Evolutionary conservation across 2,888 invertebrate genomes (phyloP), one percentile per base, ranked within the genome.

Genomic region (Rhaphigaster nebulosa): DNA sequence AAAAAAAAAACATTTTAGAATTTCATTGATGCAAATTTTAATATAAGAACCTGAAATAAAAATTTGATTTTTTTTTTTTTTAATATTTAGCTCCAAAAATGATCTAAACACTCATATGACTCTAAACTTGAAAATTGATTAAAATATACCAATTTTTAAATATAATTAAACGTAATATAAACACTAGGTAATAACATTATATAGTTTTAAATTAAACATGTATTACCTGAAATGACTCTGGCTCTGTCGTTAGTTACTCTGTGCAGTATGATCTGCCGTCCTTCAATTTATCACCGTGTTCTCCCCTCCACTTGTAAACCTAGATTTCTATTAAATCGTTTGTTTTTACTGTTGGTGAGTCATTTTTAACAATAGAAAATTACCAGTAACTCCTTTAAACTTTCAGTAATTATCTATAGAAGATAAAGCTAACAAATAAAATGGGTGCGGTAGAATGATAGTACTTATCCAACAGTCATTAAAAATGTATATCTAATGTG

Each of bases 241-340:
- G 45, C 13, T 5, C 45, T 45, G 45, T n/a, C 5, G 45, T 50
- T 45, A 12, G 45, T 84, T 45, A 38, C 84, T 84, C 38, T 38
- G 84, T 84, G 84, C 41, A 18, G 26, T 84, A 84, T 84, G 45
- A 45, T 84, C 84, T 84, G n/a, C 13, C n/a, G 84, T 84, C 84
- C 84, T 84, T 84, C 84, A 50, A 41, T 45, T 50, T 84, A 50
- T 84, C 84, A 45, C 45, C 84, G 45, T 4, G 84, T 45, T 20
- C 84, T 45, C 84, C 84, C 84, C 5, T n/a, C 45, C 80, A 80
- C 84, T 38, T 38, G 20, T 34, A 38, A 18, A 76, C 70, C 45
- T 84, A 50, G 45, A 45, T 41, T 50, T 84, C 45, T 45, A n/a
- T 45, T 84, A 84, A 84, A 41, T 84, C 84, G 26, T n/a, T 84